phyloP scores from a whole-genome alignment of 2,113 vertebrate species.

The Semnornis frantzii region DNA sequence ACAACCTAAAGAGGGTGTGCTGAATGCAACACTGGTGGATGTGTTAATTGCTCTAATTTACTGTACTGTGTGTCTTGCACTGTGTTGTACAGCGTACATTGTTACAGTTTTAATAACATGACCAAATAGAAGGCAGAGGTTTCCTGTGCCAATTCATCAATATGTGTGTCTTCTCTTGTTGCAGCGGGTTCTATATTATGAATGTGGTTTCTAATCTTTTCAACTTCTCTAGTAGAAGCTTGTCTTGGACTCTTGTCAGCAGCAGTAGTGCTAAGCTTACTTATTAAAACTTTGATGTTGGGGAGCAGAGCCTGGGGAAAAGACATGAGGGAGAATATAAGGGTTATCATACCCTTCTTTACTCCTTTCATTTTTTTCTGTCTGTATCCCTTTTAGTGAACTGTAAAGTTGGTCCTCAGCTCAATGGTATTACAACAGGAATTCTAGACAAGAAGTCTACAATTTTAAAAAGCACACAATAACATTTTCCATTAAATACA shows the following conservation, averaged over 20 bases:
- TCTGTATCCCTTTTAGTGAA: background rate
- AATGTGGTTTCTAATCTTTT: constrained; percentile 20
- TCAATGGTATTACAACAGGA: background rate
- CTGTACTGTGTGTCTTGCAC: background rate
- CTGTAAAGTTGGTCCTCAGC: background rate
- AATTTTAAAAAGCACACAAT: background rate
- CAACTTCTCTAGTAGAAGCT: constrained; percentile 10
- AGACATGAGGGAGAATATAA: background rate
- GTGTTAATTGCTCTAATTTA: background rate
- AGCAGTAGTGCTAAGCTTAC: background rate
- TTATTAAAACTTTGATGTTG: constrained; percentile 30
- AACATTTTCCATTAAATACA: background rate
- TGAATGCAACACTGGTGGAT: background rate
- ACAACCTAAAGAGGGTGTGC: background rate
- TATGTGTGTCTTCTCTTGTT: constrained; percentile 46
- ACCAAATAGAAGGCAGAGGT: background rate
- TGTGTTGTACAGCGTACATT: background rate
- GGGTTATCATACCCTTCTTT: background rate
- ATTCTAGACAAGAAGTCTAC: background rate
- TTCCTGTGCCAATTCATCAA: constrained; percentile 11
- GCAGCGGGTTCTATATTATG: background rate
- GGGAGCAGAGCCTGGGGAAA: constrained; percentile 2
- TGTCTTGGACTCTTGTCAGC: constrained; percentile 33
- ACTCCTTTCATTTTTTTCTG: background rate
- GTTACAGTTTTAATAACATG: background rate